Conservation (phyloP, 2,888 invertebrate genomes). For the Meteorus cinctellus region DNA sequence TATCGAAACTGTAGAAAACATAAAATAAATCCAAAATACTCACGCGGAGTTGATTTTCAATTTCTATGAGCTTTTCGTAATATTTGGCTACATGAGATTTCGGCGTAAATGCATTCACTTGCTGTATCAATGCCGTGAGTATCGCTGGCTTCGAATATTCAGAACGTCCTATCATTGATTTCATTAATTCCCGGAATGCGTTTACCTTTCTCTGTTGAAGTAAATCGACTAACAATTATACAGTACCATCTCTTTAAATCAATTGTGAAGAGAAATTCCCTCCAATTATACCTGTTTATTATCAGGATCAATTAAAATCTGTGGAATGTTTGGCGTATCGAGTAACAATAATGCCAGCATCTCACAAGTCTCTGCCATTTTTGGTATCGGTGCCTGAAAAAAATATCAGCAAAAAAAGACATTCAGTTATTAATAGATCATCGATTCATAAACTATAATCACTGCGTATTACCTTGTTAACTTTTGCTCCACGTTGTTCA, state of each 20-base stretch:
- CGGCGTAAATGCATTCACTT: constrained; percentile 71
- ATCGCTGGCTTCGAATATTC: constrained; percentile 69
- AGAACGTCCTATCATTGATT: constrained; percentile 68
- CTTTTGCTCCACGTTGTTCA: constrained; percentile 72
- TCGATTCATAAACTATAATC: neutral
- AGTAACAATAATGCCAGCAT: constrained; percentile 75
- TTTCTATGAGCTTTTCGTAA: constrained; percentile 61
- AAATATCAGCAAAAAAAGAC: neutral
- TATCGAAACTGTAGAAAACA: neutral
- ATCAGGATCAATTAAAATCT: constrained; percentile 74
- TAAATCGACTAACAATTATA: neutral
- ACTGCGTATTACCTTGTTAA: constrained; percentile 66
- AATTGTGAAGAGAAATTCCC: neutral
- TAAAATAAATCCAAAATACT: constrained; percentile 22
- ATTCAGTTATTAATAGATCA: neutral
- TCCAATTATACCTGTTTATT: constrained; percentile 74
- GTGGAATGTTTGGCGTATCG: constrained; percentile 76
- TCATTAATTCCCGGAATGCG: constrained; percentile 63
- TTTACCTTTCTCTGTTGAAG: constrained; percentile 62
- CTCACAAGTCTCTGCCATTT: constrained; percentile 75
- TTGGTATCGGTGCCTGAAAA: constrained; percentile 74
- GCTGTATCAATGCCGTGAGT: constrained; percentile 69
- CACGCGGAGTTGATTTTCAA: constrained; percentile 59
- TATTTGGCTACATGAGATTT: constrained; percentile 59
- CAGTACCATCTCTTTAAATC: no score